Evolutionary conservation across 2,797 vertebrate species (phyloP).

Genomic region (Microtus obscurus): DNA sequence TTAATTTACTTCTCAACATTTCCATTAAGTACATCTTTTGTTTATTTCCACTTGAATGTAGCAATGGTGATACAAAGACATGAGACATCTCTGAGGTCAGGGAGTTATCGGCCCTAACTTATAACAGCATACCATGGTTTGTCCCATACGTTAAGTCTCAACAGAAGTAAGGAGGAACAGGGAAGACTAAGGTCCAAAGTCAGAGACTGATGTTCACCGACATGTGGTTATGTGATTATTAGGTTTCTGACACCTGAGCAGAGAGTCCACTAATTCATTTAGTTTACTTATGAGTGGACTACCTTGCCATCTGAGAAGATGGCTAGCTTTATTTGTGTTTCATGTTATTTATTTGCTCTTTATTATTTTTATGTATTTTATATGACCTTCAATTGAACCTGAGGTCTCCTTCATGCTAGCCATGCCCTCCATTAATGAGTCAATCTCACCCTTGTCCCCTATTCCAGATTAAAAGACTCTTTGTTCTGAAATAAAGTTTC

Average conservation of each 20-base stretch:
- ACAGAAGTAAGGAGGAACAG: accelerated
- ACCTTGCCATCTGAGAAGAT: neutral
- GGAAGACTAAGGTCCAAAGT: accelerated
- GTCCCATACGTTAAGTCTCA: neutral
- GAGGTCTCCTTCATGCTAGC: neutral
- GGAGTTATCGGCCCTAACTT: neutral
- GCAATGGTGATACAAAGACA: neutral
- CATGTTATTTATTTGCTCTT: neutral
- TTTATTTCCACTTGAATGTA: neutral
- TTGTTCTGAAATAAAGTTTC: neutral
- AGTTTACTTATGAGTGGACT: neutral
- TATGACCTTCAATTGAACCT: neutral
- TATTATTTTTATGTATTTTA: neutral
- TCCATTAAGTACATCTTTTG: neutral
- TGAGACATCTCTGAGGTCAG: neutral
- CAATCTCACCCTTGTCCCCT: neutral
- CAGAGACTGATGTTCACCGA: neutral
- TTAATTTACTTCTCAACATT: neutral
- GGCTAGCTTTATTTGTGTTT: neutral
- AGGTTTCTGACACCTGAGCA: neutral
- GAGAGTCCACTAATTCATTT: neutral
- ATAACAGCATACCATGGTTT: accelerated
- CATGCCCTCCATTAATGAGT: neutral
- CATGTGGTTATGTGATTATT: too few species aligned
- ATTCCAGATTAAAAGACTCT: too few species aligned